Evolutionary conservation across 2,888 invertebrate species (phyloP).

Genomic region (Dascillus cervinus): DNA sequence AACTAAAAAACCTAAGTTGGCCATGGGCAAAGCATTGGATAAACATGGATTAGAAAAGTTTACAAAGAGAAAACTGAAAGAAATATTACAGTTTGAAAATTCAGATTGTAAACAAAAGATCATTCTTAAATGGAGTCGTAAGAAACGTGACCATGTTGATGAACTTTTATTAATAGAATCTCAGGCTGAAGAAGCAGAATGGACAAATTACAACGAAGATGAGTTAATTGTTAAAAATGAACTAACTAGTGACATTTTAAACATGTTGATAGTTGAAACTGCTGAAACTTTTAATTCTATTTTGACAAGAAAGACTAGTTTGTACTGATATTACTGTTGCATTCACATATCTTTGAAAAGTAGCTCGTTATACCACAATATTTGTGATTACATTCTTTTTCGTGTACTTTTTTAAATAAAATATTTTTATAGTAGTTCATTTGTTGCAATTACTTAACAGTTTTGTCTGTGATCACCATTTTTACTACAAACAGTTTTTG

Average conservation of each 20-base stretch:
- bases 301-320: slow-evolving; percentile 14
- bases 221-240: slow-evolving; percentile 60
- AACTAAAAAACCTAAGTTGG: slow-evolving; percentile 33
- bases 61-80: slow-evolving; percentile 46
- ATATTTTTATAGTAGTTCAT: too few relatives aligned
- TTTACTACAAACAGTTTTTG: too few relatives aligned
- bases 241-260: slow-evolving; percentile 51
- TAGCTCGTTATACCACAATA: too few relatives aligned
- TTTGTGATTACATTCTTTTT: too few relatives aligned
- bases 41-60: slow-evolving; percentile 44
- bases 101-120: slow-evolving; percentile 48
- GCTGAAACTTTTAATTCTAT: slow-evolving; percentile 27
- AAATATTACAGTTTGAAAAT: slow-evolving; percentile 48
- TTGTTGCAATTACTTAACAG: too few relatives aligned
- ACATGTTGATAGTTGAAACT: slow-evolving; percentile 47
- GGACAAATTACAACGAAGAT: slow-evolving; percentile 67
- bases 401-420: too few relatives aligned
- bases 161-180: slow-evolving; percentile 63
- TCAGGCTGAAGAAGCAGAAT: slow-evolving; percentile 62
- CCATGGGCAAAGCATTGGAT: slow-evolving; percentile 43
- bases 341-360: too few relatives aligned
- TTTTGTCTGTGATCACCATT: too few relatives aligned
- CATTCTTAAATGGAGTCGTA: slow-evolving; percentile 54
- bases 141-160: slow-evolving; percentile 63
- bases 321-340: slow-evolving; percentile 7